Base-by-base conservation (phyloP, 2,888 invertebrate species). In the Chrysopilus asiliformis region DNA sequence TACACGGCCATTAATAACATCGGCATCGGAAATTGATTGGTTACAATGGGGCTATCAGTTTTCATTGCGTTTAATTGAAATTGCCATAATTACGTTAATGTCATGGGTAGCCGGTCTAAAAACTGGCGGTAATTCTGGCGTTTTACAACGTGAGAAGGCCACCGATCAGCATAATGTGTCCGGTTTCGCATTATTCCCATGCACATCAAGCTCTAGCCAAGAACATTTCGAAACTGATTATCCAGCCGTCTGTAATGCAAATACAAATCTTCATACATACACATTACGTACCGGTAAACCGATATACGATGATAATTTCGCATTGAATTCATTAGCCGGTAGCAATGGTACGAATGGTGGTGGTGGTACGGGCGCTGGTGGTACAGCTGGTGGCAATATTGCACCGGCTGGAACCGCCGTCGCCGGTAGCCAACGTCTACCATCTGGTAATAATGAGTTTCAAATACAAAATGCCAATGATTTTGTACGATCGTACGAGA, bases 1-100 rank as follows among this genome's bases (percentile, higher is more conserved):
- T 44, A 48, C 51, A 3, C 52, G 58, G 3, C 52, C 53, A 1
- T 29, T 55, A n/a, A 51, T 52, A 12, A 34, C 62, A 55, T 44
- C 64, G 60, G 37, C 66, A 66, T 46, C 54, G 1, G 77, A 79
- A 49, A 75, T 78, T 49, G 78, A 79, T 43, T 93, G 93, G 93
- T 69, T 89, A 4, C 81, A 90, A 68, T 91, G 89, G 87, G 81
- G 84, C 14, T 90, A 85, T 65, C 87, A 91, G 55, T 79, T 87
- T 53, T 80, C 82, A 1, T 72, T 89, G 34, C 72, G 91, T 17
- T 68, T 89, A 5, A 72, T 89, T 35, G 93, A 93, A 63, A 76
- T 91, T 30, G 75, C 80, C n/a, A 82, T 91, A 52, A 84, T 90
- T 48, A 79, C 81, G 4, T 68, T 87, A 36, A 70, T 89, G 48